Evolutionary conservation across 53 echinoderm and acorn worm species (phyloP), one percentile per base, ranked within the genome.

Genomic region (Hippasteria phrygiana): DNA sequence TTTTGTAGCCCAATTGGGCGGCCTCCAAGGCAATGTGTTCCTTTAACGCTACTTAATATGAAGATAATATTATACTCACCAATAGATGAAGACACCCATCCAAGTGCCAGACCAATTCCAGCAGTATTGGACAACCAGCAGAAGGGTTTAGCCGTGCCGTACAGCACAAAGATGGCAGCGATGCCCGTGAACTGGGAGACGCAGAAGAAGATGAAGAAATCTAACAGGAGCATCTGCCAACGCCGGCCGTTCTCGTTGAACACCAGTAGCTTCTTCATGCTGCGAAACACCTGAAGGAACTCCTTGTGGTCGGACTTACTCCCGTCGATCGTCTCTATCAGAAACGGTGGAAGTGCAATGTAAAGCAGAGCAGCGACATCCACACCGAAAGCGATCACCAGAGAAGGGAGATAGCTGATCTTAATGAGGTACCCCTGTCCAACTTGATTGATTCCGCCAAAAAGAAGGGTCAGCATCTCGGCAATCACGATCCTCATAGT

Each of bases 401-500:
- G 36, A 8, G 88, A 27, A 0, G 29, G 71, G 0, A 47, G 29
- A 55, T 87, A 94, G 1, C 43, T 26, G 3, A 5, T 16, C 0
- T 65, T 5, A 1, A 94, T 80, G 45, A 83, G 62, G 55, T 75
- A 92, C 3, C 94, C 94, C 18, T 89, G 54, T 5, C 75, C 88
- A 20, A 92, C 43, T 71, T 90, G 79, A 43, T 80, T 83, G 13
- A 35, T 18, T 4, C 92, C 92, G 3, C 90, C 83, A 12, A 92
- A 88, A 31, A 81, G 67, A 69, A 76, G 89, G 4, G 76, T 51
- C 10, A 90, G 70, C 66, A 90, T 87, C 77, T 94, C 92, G 1
- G 90, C 66, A 28, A 94, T 9, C 16, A 94, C 90, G 33, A 94
- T 94, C 20, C 90, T 75, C 53, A 92, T 62, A 28, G 90, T 94